phyloP scores from a whole-genome alignment of 2,797 vertebrate species.

The Telmatherina bonti region DNA sequence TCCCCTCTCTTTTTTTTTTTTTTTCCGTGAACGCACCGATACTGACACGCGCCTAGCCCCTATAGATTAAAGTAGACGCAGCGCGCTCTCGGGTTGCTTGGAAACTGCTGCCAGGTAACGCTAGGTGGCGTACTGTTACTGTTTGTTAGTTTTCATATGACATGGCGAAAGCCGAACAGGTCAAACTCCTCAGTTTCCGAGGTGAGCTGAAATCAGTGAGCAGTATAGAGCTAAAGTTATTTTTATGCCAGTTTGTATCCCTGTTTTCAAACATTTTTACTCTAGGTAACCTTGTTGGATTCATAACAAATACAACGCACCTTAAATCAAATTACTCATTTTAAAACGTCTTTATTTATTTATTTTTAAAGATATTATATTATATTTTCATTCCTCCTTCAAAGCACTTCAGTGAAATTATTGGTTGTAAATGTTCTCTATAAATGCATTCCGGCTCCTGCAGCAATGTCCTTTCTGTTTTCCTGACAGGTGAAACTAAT shows the following conservation, averaged over 20 bases:
- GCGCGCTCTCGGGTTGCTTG: not conserved
- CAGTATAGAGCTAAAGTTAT: no score
- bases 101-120: not conserved
- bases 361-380: not conserved
- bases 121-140: constrained; percentile 11
- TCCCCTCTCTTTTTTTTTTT: not conserved
- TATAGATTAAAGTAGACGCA: not conserved
- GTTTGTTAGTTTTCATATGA: not conserved
- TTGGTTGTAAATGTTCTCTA: not conserved
- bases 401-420: not conserved
- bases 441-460: not conserved
- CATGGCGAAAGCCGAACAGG: not conserved
- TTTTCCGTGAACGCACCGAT: no score
- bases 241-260: no score
- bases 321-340: not conserved
- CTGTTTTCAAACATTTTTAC: not conserved
- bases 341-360: not conserved
- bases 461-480: not conserved
- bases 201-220: not conserved
- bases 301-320: not conserved
- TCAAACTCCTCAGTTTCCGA: not conserved
- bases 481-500: constrained; percentile 14
- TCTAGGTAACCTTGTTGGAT: not conserved
- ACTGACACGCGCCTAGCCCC: not conserved
- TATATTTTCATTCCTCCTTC: not conserved